Evolutionary conservation across 2,113 vertebrate genomes (phyloP), one percentile per base, ranked within the genome.

Genomic region (Vombatus ursinus): DNA sequence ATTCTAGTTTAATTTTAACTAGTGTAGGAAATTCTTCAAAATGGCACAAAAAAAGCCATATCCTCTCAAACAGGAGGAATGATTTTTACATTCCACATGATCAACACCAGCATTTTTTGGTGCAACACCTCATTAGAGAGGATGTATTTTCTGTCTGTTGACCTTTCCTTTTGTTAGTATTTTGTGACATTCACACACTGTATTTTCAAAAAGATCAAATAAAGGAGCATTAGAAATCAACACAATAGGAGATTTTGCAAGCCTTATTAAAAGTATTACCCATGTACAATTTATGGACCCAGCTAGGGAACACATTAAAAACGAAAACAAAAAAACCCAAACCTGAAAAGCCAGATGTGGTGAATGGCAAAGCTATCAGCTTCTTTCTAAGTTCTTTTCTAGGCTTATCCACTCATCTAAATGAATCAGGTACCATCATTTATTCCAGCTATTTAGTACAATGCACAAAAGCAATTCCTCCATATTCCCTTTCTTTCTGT

Each of bases 71-170:
- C 54, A 94, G 95, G 94, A 92, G 12, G 14, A 94, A 94, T 54
- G 47, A 48, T 84, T 97, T 94, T 92, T 24, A 53, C 90, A 19
- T 3, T 93, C 57, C 94, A 97, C 90, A 92, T 92, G 94, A 96
- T 10, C 3, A 91, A 94, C 68, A 24, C 31, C 50, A 12, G 50
- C 77, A 95, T 44, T 95, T 93, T 96, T 95, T 91, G 95, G 49
- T 44, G 54, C 49, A 93, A 96, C 93, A 49, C 61, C 52, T 97
- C 96, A 28, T 94, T 52, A 84, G 93, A 97, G 98, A 93, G 95
- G 96, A 98, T 97, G 94, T 94, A 94, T 94, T 96, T 96, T 95
- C 95, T 93, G 94, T 91, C 52, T 89, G 84, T 90, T 96, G 97
- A 95, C 89, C 96, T 92, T 93, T 92, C 49, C n/a, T 95, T 97